Base-by-base conservation (phyloP, 2,113 vertebrate species). In the Perca schrenkii region DNA sequence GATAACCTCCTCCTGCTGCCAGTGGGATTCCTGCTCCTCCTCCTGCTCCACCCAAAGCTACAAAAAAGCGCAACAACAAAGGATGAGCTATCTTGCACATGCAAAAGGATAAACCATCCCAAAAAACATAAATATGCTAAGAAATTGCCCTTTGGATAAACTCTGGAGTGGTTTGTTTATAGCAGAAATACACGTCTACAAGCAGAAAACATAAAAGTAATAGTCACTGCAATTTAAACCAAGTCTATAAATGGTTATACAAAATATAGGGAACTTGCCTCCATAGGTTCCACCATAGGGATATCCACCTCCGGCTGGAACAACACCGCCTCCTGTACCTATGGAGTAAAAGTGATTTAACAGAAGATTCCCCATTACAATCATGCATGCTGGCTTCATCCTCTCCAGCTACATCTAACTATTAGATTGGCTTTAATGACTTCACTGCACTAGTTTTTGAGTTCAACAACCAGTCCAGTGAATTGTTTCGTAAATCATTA, bases 1-100 rank as follows among this genome's bases (percentile, higher is more conserved):
- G 87, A 82, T 86, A 90, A 69, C 66, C 64, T 84, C 66, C 64
- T 84, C 90, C 88, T 72, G 87, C 80, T 76, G 86, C 68, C 80
- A 93, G 89, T 8, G 94, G 94, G 79, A 92, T 92, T 80, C 92
- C 92, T 40, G 22, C 86, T 62, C 88, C 65, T 6, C 73, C 88
- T 62, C 77, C 89, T 25, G 74, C 25, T 83, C 92, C 92, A 49
- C 78, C 86, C 6, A 81, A 86, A 75, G 19, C 79, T 86, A 70
- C 28, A 77, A 46, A 50, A 74, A 70, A 46, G 16, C 40, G 79
- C 19, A 81, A 64, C 22, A 87, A 68, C 14, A 34, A 16, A 1
- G 1, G 11, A 22, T 69, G 17, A 87, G 63, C 14, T 43, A 43
- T 43, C 1, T 50, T 19, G 8, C 21, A 54, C 15, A 49, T 4